Evolutionary conservation across 1,140 invertebrate species (phyloP).

Genomic region (Aphaenogaster floridana): DNA sequence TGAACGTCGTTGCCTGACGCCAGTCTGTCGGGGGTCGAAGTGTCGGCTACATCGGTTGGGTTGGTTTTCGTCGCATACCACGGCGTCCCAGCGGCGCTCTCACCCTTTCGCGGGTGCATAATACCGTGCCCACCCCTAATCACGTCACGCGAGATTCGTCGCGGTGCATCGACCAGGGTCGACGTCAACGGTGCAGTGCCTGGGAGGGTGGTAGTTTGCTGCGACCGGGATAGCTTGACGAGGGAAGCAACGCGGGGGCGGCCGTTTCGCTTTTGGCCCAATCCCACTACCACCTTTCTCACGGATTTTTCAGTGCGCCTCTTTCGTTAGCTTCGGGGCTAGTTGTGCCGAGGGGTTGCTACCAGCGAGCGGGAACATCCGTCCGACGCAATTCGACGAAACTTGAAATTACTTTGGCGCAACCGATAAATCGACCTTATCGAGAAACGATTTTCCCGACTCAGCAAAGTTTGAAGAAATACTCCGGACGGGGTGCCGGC

Average conservation of each 20-base stretch:
- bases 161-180: conserved; percentile 43
- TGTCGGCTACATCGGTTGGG: conserved; percentile 81
- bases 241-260: conserved; percentile 41
- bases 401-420: conserved; percentile 59
- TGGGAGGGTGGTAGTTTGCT: conserved; percentile 44
- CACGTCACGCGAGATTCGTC: conserved; percentile 24
- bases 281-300: not conserved
- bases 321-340: conserved; percentile 2
- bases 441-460: conserved; percentile 52
- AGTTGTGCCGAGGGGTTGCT: not conserved
- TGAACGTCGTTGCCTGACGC: conserved; percentile 77
- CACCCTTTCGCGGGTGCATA: conserved; percentile 18
- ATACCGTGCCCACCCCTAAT: conserved; percentile 11
- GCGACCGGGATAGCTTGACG: conserved; percentile 10
- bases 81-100: conserved; percentile 42
- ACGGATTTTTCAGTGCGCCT: conserved; percentile 44
- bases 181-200: conserved; percentile 60
- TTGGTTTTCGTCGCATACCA: conserved; percentile 57
- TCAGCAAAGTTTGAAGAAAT: conserved; percentile 43
- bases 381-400: conserved; percentile 22
- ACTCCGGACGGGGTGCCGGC: conserved; percentile 34
- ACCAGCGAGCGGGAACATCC: conserved; percentile 6
- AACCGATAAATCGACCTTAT: conserved; percentile 51
- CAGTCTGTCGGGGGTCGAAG: conserved; percentile 86
- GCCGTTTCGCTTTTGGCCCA: not conserved